Percentiles rank a stretch among this genome's conserved stretches.
Conservation (phyloP, 2,888 invertebrate genomes). For the Drosophila recens region DNA sequence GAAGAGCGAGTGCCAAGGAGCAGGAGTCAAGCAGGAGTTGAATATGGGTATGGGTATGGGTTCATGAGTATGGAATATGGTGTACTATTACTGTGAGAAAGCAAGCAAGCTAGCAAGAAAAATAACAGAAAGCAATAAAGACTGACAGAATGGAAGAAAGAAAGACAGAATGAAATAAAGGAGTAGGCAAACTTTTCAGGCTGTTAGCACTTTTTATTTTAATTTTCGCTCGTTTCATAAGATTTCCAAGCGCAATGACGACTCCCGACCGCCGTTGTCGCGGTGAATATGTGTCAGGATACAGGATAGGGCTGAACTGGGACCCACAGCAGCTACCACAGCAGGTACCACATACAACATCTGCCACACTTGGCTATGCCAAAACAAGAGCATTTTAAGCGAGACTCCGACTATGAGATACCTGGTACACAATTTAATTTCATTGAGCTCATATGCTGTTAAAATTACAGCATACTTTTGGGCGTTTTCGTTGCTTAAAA, state of each 20-base stretch:
- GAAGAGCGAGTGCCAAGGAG: slow-evolving; percentile 17
- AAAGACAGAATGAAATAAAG: slow-evolving; percentile 25
- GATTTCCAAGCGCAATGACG: slow-evolving; percentile 41
- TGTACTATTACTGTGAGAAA: slow-evolving; percentile 7
- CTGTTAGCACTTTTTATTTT: slow-evolving; percentile 62
- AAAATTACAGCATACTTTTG: too few relatives aligned
- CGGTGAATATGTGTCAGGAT: slow-evolving; percentile 59
- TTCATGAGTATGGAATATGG: neutral
- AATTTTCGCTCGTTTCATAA: slow-evolving; percentile 60
- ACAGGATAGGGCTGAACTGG: slow-evolving; percentile 27
- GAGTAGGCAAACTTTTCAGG: slow-evolving; percentile 53
- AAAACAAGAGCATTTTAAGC: slow-evolving; percentile 22
- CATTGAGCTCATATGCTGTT: too few relatives aligned
- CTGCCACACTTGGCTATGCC: slow-evolving; percentile 9
- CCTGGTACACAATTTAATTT: neutral
- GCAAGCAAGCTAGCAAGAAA: slow-evolving; percentile 13
- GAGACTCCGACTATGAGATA: neutral
- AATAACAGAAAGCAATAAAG: slow-evolving; percentile 16
- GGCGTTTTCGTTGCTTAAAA: neutral
- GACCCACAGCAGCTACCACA: slow-evolving; percentile 22
- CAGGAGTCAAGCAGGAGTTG: slow-evolving; percentile 13
- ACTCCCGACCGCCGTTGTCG: slow-evolving; percentile 20
- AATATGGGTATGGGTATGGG: neutral
- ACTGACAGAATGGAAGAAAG: slow-evolving; percentile 14
- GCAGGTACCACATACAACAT: slow-evolving; percentile 3